phyloP scores from a whole-genome alignment of 2,888 invertebrate species.

The Caenorhabditis drosophilae region DNA sequence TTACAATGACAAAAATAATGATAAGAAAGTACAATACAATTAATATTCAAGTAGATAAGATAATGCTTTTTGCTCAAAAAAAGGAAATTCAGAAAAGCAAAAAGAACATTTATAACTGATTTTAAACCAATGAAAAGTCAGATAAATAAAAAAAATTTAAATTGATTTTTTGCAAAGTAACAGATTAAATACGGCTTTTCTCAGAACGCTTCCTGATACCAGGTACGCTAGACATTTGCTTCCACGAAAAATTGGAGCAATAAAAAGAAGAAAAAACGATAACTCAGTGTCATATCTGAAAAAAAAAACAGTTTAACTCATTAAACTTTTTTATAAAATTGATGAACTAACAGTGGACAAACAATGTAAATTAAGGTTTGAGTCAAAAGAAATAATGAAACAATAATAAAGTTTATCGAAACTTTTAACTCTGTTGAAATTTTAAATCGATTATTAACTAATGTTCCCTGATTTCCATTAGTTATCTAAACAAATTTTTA shows the following conservation, averaged over 20 bases:
- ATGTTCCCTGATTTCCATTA: background rate
- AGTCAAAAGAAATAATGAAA: slow-evolving; percentile 26
- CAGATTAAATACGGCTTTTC: slow-evolving; percentile 30
- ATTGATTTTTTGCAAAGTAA: slow-evolving; percentile 20
- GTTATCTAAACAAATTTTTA: too few species aligned
- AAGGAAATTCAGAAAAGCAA: too few species aligned
- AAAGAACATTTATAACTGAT: too few species aligned
- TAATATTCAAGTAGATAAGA: too few species aligned
- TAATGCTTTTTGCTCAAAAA: too few species aligned
- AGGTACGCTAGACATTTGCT: slow-evolving; percentile 38
- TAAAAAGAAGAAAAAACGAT: slow-evolving; percentile 28
- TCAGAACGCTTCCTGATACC: slow-evolving; percentile 39
- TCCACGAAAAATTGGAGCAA: slow-evolving; percentile 39
- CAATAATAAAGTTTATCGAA: slow-evolving; percentile 38
- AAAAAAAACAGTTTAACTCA: slow-evolving; percentile 5
- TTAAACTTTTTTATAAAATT: slow-evolving; percentile 3
- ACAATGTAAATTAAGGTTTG: slow-evolving; percentile 39
- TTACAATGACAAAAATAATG: too few species aligned
- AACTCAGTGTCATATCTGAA: slow-evolving; percentile 26
- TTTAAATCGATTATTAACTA: background rate
- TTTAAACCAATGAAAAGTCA: too few species aligned
- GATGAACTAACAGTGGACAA: slow-evolving; percentile 32
- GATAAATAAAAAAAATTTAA: too few species aligned
- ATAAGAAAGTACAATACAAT: too few species aligned
- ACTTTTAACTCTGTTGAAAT: slow-evolving; percentile 35